A percentile compares a stretch with the other conserved stretches of the same genome.
Evolutionary conservation across 30 jellyfish, hydroid and myxozoan species (phyloP).

Genomic region (Chrysaora quinquecirrha): DNA sequence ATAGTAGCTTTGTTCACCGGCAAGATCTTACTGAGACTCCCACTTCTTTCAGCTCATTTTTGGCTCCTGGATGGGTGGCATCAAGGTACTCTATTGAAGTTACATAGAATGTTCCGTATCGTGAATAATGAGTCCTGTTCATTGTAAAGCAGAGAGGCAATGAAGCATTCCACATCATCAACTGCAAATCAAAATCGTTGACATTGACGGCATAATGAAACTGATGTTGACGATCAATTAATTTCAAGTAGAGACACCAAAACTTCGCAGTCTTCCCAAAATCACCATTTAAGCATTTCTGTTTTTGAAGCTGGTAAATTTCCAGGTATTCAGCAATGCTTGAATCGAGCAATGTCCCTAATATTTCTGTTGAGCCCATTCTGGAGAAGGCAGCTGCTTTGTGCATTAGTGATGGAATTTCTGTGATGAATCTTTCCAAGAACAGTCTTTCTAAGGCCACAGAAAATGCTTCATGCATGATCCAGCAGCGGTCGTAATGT

Average conservation of each 20-base stretch:
- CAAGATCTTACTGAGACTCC: constrained; percentile 44
- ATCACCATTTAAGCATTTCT: constrained; percentile 9
- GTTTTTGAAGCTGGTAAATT: not conserved
- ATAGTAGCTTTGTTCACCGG: constrained; percentile 63
- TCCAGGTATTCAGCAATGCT: not conserved
- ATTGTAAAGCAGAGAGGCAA: constrained; percentile 25
- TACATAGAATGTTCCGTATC: constrained; percentile 55
- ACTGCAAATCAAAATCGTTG: constrained; percentile 24
- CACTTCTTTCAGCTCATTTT: constrained; percentile 23
- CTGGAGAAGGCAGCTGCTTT: not conserved
- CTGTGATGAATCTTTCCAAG: constrained; percentile 8
- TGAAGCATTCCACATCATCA: constrained; percentile 24
- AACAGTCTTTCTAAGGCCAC: constrained; percentile 44
- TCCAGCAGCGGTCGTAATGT: constrained; percentile 44
- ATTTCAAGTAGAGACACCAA: constrained; percentile 9
- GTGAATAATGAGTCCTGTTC: constrained; percentile 31
- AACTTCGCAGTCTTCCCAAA: constrained; percentile 45
- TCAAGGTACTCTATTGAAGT: constrained; percentile 38
- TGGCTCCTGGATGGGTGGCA: constrained; percentile 58
- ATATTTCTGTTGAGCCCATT: not conserved
- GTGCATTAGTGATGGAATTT: not conserved
- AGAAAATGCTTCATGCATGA: constrained; percentile 36
- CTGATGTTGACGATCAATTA: constrained; percentile 1
- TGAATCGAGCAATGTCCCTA: not conserved
- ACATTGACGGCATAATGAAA: constrained; percentile 11